A percentile compares a stretch with the other conserved stretches of the same genome.
phyloP scores from a whole-genome alignment of 2,888 invertebrate genomes.

The Anaspis maculata region DNA sequence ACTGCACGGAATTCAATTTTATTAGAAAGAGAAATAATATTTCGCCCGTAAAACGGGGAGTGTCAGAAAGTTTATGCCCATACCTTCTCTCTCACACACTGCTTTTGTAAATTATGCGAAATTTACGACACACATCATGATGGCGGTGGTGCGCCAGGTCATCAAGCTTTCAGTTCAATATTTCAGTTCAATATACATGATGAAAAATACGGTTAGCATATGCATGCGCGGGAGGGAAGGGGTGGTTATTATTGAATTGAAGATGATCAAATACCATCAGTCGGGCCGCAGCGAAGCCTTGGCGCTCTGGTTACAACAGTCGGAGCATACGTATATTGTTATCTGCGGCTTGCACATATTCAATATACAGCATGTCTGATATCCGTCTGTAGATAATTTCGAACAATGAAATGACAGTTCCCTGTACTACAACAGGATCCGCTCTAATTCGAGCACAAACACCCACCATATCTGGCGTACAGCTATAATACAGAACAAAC shows the following conservation, averaged over 20 bases:
- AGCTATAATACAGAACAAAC: conserved; percentile 23
- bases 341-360: conserved; percentile 18
- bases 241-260: too few species aligned
- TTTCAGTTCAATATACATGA: too few species aligned
- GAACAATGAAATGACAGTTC: conserved; percentile 28
- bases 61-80: neutral
- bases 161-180: too few species aligned
- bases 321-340: conserved; percentile 13
- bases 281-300: neutral
- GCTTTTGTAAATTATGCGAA: conserved; percentile 1
- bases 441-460: conserved; percentile 28
- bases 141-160: too few species aligned
- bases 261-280: neutral
- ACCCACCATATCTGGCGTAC: conserved; percentile 7
- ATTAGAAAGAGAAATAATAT: conserved; percentile 9
- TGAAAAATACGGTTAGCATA: too few species aligned
- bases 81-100: neutral
- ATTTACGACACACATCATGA: conserved; percentile 1
- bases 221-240: too few species aligned
- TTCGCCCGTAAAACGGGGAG: conserved; percentile 8
- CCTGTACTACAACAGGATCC: conserved; percentile 25
- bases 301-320: neutral
- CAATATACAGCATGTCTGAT: conserved; percentile 23
- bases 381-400: conserved; percentile 27
- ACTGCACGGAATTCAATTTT: conserved; percentile 15